Evolutionary conservation across 1,140 invertebrate genomes (phyloP).

Genomic region (Polypedilum vanderplanki): DNA sequence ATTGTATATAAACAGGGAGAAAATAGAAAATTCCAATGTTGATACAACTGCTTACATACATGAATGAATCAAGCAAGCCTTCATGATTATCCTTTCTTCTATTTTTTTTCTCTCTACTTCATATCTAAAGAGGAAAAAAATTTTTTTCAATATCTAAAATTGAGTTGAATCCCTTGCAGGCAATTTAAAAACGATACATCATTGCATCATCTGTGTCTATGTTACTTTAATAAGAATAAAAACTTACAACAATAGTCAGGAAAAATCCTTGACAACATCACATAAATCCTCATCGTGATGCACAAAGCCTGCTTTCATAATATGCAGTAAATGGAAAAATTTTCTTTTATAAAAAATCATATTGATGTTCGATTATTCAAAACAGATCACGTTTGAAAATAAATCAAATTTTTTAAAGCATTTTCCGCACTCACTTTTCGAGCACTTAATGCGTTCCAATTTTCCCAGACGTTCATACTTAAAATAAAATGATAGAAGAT

Average conservation of each 20-base stretch:
- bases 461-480: too few species aligned
- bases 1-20: neutral
- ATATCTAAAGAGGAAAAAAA: neutral
- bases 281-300: too few species aligned
- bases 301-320: neutral
- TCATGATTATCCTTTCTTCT: slow-evolving; percentile 3
- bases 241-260: neutral
- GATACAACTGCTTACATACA: neutral
- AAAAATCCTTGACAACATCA: too few species aligned
- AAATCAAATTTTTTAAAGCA: too few species aligned
- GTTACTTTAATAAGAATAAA: neutral
- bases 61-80: neutral
- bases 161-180: neutral
- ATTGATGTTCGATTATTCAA: neutral
- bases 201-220: slow-evolving; percentile 11
- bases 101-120: too few species aligned
- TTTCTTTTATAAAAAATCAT: too few species aligned
- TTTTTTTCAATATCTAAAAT: neutral
- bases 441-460: too few species aligned
- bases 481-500: too few species aligned
- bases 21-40: neutral
- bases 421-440: too few species aligned
- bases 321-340: too few species aligned
- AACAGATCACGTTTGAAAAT: neutral
- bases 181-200: slow-evolving; percentile 13